Evolutionary conservation across 1,140 invertebrate genomes (phyloP).

Genomic region (Delia radicum): DNA sequence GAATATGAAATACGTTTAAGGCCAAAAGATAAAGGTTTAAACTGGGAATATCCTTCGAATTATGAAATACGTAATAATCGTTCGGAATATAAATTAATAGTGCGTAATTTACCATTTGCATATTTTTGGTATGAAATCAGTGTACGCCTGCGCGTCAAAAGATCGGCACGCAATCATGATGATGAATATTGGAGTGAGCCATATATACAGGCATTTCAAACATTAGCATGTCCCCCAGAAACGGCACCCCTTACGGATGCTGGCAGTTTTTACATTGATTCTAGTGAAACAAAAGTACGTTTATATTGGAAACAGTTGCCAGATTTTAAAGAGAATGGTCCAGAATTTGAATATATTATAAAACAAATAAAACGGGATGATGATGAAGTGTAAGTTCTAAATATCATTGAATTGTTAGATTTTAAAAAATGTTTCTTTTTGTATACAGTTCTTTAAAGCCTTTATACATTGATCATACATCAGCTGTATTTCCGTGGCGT

Average conservation of each 20-base stretch:
- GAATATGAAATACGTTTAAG: slow-evolving; percentile 24
- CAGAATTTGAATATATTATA: slow-evolving; percentile 27
- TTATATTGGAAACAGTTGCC: slow-evolving; percentile 29
- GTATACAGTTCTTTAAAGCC: neutral
- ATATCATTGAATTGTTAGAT: neutral
- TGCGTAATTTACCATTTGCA: slow-evolving; percentile 23
- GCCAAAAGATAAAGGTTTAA: neutral
- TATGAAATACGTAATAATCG: slow-evolving; percentile 10
- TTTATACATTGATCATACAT: slow-evolving; percentile 5
- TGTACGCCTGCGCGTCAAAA: slow-evolving; percentile 23
- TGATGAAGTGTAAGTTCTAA: slow-evolving; percentile 13
- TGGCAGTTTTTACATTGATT: slow-evolving; percentile 27
- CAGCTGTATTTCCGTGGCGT: slow-evolving; percentile 23
- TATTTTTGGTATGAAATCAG: slow-evolving; percentile 24
- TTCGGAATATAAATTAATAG: neutral
- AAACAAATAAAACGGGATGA: neutral
- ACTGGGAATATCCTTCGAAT: neutral
- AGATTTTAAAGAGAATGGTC: slow-evolving; percentile 25
- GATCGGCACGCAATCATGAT: neutral
- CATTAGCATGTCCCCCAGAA: slow-evolving; percentile 4
- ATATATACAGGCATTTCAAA: slow-evolving; percentile 14
- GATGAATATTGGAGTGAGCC: slow-evolving; percentile 27
- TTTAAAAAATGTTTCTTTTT: neutral
- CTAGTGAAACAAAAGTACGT: slow-evolving; percentile 26
- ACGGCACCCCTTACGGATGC: slow-evolving; percentile 19